Base-by-base conservation (phyloP, 2,797 vertebrate species). In the Melanotaenia nigrans region DNA sequence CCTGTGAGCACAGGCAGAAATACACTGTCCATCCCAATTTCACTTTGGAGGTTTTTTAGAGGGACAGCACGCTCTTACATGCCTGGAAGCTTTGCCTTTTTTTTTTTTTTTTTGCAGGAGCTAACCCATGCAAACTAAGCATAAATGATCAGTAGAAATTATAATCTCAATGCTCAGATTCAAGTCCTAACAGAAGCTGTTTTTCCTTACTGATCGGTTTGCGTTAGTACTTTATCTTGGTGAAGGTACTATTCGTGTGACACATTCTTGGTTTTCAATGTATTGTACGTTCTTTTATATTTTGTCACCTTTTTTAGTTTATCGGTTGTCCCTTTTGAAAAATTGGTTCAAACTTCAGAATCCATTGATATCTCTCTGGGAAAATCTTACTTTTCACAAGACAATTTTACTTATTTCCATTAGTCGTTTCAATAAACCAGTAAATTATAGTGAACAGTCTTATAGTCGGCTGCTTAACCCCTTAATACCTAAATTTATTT, bases 11-110 rank as follows among this genome's bases (percentile, higher is more conserved):
- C 68, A 57, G 69, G 70, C 76, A 79, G 65, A 86, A 87, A 80
- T 74, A 82, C 74, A 61, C 67, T 79, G 66, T 89, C 83, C 79
- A 86, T 89, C 85, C 85, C 69, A 85, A 85, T 90, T 83, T 88
- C 56, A 79, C 77, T 65, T 69, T 60, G 71, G 72, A 84, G 65
- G 73, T 62, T 82, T 81, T 81, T 84, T 67, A 71, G 73, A 74
- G 67, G 56, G 78, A 58, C 42, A 42, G 70, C 63, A 64, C 57
- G 62, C 71, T 79, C 86, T 77, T 80, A 33, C 42, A 60, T 78
- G 68, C 73, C 68, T 78, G 68, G 45, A 47, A 72, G 77, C 71
- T 54, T 64, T 70, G 28, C 61, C 83, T 68, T 55, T 14, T 40
- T 76, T 58, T 36, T 25, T 25, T 25, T 54, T 71, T 81, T 71